Evolutionary conservation across 1,140 invertebrate species (phyloP).

Genomic region (Metaphire vulgaris): DNA sequence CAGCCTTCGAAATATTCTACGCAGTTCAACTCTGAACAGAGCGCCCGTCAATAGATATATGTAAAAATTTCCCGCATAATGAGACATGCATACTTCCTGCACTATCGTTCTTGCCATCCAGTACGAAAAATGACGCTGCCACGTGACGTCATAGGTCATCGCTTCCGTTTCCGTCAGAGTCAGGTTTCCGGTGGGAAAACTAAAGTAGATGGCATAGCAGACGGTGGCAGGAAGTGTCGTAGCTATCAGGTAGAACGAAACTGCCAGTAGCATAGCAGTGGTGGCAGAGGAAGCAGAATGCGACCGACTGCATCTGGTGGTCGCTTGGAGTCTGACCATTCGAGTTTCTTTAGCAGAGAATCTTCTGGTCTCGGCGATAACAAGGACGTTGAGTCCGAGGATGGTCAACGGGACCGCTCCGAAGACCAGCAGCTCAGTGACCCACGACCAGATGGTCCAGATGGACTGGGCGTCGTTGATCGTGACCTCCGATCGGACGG

Average conservation of each 20-base stretch:
- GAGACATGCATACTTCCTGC: conserved; percentile 46
- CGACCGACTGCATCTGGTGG: background rate
- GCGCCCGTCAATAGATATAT: conserved; percentile 48
- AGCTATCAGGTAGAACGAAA: conserved; percentile 49
- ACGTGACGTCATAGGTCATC: conserved; percentile 33
- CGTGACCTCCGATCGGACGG: conserved; percentile 17
- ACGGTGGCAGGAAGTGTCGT: conserved; percentile 47
- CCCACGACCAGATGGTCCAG: conserved; percentile 42
- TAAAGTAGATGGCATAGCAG: conserved; percentile 39
- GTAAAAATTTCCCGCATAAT: conserved; percentile 49
- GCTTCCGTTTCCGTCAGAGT: conserved; percentile 28
- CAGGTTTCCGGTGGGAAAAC: conserved; percentile 32
- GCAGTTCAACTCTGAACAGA: conserved; percentile 40
- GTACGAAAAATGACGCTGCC: conserved; percentile 42
- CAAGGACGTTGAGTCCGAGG: conserved; percentile 45
- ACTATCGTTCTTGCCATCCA: conserved; percentile 39
- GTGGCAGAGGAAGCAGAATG: conserved; percentile 32
- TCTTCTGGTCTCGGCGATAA: conserved; percentile 42
- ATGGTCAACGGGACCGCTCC: conserved; percentile 41
- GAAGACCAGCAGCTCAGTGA: conserved; percentile 45
- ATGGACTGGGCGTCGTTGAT: conserved; percentile 33
- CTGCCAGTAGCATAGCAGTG: conserved; percentile 44
- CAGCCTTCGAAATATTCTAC: conserved; percentile 31
- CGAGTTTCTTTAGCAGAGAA: conserved; percentile 38
- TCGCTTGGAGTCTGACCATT: conserved; percentile 2